Base-by-base conservation (phyloP, 2,797 vertebrate genomes). In the Betta splendens region DNA sequence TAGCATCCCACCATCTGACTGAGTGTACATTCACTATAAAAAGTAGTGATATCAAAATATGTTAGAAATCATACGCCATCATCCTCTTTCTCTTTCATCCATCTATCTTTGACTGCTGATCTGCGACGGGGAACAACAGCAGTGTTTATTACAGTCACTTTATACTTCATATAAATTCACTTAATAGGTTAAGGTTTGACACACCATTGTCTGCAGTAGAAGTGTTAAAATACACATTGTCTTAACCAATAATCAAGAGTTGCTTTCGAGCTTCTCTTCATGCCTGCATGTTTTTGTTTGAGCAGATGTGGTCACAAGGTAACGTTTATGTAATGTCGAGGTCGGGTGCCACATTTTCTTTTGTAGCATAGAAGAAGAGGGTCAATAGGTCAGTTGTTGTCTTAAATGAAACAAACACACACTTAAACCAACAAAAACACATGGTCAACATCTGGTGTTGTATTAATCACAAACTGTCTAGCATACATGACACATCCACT, bases 251-350 rank as follows among this genome's bases (percentile, higher is more conserved):
- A n/a, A n/a, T n/a, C n/a, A n/a, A n/a, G n/a, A n/a, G n/a, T n/a
- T n/a, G n/a, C n/a, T n/a, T n/a, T n/a, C n/a, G n/a, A n/a, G n/a
- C n/a, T n/a, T n/a, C n/a, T n/a, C n/a, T n/a, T n/a, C 25, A 21
- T 1, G 16, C 28, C 28, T 16, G 21, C 11, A 18, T 23, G 12
- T 50, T 46, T 46, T 38, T 45, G 47, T 39, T 5, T 25, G 35
- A 28, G 50, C 37, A 44, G 33, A 54, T 75, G 67, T 63, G 59
- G 51, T 75, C 60, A 76, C 49, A 22, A 23, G n/a, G 16, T 64
- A n/a, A n/a, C n/a, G n/a, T n/a, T n/a, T n/a, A n/a, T 75, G 74
- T 63, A 74, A 86, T 76, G 79, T 85, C 25, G 80, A 80, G 69
- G 64, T 75, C 63, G 69, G 73, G 73, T 82, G 84, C 64, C 33